Base-by-base conservation (phyloP, 2,888 invertebrate species). In the Elmis aenea region DNA sequence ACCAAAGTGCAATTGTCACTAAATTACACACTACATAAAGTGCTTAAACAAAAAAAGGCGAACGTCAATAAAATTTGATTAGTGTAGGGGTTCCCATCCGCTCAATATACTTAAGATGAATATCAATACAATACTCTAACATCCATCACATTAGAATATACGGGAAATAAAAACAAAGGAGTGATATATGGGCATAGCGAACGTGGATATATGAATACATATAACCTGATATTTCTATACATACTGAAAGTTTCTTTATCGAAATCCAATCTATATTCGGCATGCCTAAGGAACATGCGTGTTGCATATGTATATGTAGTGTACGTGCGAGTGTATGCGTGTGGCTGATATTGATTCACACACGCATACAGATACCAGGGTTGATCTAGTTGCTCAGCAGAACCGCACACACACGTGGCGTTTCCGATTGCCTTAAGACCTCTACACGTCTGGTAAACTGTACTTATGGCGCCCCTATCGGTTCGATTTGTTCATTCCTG, bases 281-380 rank as follows among this genome's bases (percentile, higher is more conserved):
- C 42, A 38, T 43, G 41, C 35, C 40, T 46, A 41, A 42, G 50
- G 52, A 51, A 55, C 56, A 56, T 56, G 56, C 56, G 56, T 56
- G 54, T 46, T 51, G 53, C 51, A 54, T 53, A 50, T 50, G 46
- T 48, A 47, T 46, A 41, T 46, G 42, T 38, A 32, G 38, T 42
- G 35, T 35, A 18, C 8, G 18, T 29, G 42, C 30, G 44, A 36
- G 44, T 41, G 35, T 48, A 51, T 51, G 54, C 51, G 52, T 57
- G 52, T 56, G 53, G 50, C 48, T 52, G 54, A 54, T 56, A 57
- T 56, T 56, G 55, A 56, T 57, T 57, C 54, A 53, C 55, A 55
- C 50, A 57, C 51, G 53, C 54, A 52, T 51, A 52, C 45, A 49
- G 50, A 48, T 48, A 48, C 46, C 51, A 42, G 54, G 52, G 51